Percentiles rank a stretch among this genome's conserved stretches.
Conservation (phyloP, 2,888 invertebrate species). For the Lasioglossum lativentre region DNA sequence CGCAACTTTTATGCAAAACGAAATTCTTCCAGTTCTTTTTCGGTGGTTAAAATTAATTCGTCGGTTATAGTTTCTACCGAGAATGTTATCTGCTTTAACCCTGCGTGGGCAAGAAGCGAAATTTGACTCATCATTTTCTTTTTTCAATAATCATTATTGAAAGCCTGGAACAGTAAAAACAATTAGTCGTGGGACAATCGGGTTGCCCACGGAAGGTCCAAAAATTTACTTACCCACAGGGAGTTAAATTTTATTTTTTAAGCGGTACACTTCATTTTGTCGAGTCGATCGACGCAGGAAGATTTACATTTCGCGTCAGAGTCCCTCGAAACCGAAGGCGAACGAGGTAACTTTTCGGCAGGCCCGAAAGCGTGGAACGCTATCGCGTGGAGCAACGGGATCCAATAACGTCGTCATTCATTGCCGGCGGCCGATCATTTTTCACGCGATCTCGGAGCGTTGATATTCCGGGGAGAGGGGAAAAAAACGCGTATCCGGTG, state of each 20-base stretch:
- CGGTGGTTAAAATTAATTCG: not conserved
- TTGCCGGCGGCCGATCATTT: conserved; percentile 10
- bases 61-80: not conserved
- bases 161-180: no score
- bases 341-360: not conserved
- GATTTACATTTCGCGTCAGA: not conserved
- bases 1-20: not conserved
- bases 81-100: not conserved
- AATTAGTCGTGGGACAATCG: no score
- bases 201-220: not conserved
- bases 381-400: not conserved
- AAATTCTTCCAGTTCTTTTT: not conserved
- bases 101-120: not conserved
- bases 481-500: conserved; percentile 1
- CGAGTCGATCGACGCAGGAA: not conserved
- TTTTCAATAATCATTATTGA: no score
- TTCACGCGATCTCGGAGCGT: conserved; percentile 13
- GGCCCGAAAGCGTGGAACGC: not conserved
- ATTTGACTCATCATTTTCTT: no score
- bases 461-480: not conserved
- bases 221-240: no score
- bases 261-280: not conserved
- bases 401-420: conserved; percentile 15
- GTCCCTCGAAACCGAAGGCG: not conserved
- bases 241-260: not conserved